Percentiles rank a stretch among this genome's conserved stretches.
Evolutionary conservation across 2,797 vertebrate genomes (phyloP).

Genomic region (Trachops cirrhosus): DNA sequence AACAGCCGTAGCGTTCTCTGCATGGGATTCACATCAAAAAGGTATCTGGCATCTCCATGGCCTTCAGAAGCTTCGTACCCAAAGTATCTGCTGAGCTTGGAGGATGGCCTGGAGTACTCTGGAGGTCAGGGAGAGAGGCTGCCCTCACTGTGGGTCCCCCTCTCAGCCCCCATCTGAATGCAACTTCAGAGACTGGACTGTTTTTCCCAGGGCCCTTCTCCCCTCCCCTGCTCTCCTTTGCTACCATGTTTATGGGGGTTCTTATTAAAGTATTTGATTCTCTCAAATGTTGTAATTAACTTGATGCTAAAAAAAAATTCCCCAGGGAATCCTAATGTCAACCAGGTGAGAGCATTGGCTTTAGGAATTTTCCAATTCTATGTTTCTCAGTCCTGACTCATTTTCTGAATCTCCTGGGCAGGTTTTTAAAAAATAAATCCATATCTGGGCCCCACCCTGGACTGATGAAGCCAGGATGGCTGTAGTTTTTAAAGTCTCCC

Average conservation of each 20-base stretch:
- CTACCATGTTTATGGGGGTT: not conserved
- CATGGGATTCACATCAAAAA: too few species aligned
- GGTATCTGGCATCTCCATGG: not conserved
- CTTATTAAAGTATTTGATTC: not conserved
- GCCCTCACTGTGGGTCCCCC: not conserved
- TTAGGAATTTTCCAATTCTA: not conserved
- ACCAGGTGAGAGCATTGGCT: not conserved
- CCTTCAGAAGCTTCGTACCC: not conserved
- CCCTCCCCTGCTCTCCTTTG: not conserved
- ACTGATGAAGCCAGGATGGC: not conserved
- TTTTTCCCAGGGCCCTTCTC: not conserved
- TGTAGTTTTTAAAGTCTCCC: not conserved
- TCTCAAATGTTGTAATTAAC: not conserved
- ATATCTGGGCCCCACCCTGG: not conserved
- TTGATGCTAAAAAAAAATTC: not conserved
- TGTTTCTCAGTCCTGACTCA: not conserved
- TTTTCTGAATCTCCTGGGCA: not conserved
- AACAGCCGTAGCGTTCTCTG: too few species aligned
- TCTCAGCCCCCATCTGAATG: not conserved
- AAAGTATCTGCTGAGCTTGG: not conserved
- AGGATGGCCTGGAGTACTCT: not conserved
- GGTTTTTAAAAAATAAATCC: not conserved
- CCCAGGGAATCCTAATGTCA: not conserved
- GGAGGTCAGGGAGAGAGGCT: not conserved
- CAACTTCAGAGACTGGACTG: not conserved